Base-by-base conservation (phyloP, 2,113 vertebrate genomes). In the Vidua macroura region DNA sequence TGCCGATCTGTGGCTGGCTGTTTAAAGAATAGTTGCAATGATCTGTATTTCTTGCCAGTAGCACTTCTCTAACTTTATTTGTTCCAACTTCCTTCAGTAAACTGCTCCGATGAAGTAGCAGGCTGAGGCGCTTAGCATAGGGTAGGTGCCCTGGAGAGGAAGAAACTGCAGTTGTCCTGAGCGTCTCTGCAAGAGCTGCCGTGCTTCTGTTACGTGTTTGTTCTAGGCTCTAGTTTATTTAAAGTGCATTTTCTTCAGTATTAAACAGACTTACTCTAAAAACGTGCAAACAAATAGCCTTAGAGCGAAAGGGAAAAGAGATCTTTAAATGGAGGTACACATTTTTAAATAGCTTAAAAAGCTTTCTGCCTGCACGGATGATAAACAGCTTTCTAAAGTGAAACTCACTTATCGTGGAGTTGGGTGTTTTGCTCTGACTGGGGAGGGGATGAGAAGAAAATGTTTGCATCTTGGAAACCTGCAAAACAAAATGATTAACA, bases 71-170 rank as follows among this genome's bases (percentile, higher is more conserved):
- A 31, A 13, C 22, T 62, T 60, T 3, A 0, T 27, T 39, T 28
- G 6, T 33, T 82, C 22, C 17, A 5, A 13, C 33, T 56, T n/a
- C 23, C 13, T 17, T 56, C 39, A 7, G 10, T 2, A 7, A 51
- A 5, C 9, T 30, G 75, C 13, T 31, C 25, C 31, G 6, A 0
- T 21, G 39, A 35, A 27, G 51, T 1, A 10, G 28, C 33, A 2
- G 23, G 4, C 19, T n/a, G 11, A 14, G 3, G 28, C 24, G 46
- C 11, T n/a, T 1, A 67, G 37, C 43, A 0, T 7, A 0, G 0
- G 1, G 9, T 2, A 10, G 41, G 3, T 39, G 2, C 3, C 46
- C 13, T 8, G 3, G 22, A 27, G 19, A 21, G 51, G 46, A 27
- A 19, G 48, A 24, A 49, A 2, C 3, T 11, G 21, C 23, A 2